Evolutionary conservation across 2,888 invertebrate species (phyloP), one percentile per base, ranked within the genome.

Genomic region (Gastrophysa polygoni): DNA sequence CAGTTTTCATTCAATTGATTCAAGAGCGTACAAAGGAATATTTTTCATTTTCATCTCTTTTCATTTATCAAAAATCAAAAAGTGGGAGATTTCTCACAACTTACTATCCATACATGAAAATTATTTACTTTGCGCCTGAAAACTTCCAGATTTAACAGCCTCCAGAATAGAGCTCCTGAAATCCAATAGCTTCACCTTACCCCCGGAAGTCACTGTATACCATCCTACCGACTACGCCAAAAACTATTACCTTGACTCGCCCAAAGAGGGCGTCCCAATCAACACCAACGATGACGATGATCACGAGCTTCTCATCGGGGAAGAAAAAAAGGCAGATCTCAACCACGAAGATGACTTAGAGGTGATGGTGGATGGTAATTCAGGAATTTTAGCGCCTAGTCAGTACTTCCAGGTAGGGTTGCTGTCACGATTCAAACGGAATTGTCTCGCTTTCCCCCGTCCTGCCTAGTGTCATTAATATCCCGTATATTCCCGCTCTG

Each of bases 321-420:
- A 54, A 43, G 16, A 38, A 14, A 38, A 10, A 8, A 32, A 14
- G 6, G 21, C 14, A 32, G 16, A 44, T 4, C 16, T 8, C 24
- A 21, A 5, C 1, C 20, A 21, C 5, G 11, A 8, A 5, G 32
- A 57, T 10, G 16, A 49, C 10, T 32, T 18, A 2, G 49, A 47
- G 21, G 14, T 28, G 10, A 56, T 17, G 29, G 47, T 47, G 16
- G 17, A 16, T 4, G 29, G 20, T 8, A 29, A 46, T 8, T 24
- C 10, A 1, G 18, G 21, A 1, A 32, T 16, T 1, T 48, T 32
- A 43, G 10, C 38, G 14, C 29, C 32, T n/a, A 32, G 8, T 28
- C 49, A 55, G 16, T 55, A 60, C 49, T 55, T 48, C 44, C 24
- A n/a, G n/a, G n/a, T n/a, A n/a, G n/a, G n/a, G n/a, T n/a, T n/a